These are phyloP conservation scores for Abramis brama DNA, from an alignment of 2,113 vertebrate genomes.

Conservation along the genomic window DNA sequence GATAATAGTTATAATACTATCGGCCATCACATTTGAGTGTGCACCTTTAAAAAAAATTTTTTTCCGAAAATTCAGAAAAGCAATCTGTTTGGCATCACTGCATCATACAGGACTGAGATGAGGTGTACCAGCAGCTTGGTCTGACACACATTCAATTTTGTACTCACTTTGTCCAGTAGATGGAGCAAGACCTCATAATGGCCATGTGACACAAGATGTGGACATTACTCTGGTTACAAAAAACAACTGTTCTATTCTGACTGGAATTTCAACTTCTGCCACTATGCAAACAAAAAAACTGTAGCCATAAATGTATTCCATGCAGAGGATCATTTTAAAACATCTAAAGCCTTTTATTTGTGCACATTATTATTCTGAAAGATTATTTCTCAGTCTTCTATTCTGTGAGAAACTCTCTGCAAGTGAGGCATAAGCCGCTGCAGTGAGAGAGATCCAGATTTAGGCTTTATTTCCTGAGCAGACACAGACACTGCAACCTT, in stretches of 20 bases:
- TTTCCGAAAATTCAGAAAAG: background rate
- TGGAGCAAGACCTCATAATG: constrained; percentile 42
- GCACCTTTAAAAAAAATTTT: background rate
- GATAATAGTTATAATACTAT: background rate
- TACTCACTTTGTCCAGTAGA: constrained; percentile 51
- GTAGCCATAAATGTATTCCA: background rate
- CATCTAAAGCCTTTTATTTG: background rate
- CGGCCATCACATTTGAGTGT: background rate
- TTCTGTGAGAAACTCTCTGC: background rate
- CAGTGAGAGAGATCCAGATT: constrained; percentile 21
- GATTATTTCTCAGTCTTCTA: background rate
- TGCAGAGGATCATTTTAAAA: background rate
- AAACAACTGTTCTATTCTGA: constrained; percentile 1
- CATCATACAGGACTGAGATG: constrained; percentile 11
- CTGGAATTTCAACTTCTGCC: background rate
- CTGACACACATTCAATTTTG: background rate
- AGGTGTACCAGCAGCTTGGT: background rate
- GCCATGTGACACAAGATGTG: background rate
- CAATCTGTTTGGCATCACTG: background rate
- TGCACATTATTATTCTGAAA: background rate
- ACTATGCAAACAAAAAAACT: background rate
- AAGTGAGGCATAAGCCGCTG: background rate
- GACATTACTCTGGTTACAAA: background rate
- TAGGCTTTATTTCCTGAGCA: constrained; percentile 40
- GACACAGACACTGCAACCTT: constrained; percentile 36